Evolutionary conservation across 2,797 vertebrate genomes (phyloP), one percentile per base, ranked within the genome.

Genomic region (Xenops minutus): DNA sequence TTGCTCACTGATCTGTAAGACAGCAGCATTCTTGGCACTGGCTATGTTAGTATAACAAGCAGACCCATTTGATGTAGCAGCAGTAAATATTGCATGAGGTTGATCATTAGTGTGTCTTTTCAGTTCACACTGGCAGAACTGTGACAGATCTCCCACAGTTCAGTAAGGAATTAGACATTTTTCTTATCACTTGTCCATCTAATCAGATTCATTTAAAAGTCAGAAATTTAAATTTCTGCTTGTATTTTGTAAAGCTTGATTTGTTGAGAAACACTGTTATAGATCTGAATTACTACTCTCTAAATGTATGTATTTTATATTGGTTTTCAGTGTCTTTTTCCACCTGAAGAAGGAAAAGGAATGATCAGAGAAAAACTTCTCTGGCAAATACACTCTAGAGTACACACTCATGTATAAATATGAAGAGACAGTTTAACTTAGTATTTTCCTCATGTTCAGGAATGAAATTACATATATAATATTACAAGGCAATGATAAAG

Each of bases 31-130:
- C 68, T 94, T 88, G 73, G 88, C 23, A 34, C 51, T 93, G 49
- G 24, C 43, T 95, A 19, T 87, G 83, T 97, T 97, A 96, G 75
- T 87, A 75, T 95, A 96, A 95, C 84, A 95, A 96, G 88, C 80
- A 93, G 88, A 94, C 49, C 66, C 87, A 61, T 94, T 97, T 96
- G 95, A 96, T 85, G 92, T 64, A 96, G 80, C 67, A 92, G 84
- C 80, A 90, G 94, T 97, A 97, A 98, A 98, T 98, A 98, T 97
- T 98, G 71, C 88, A 97, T 97, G 89, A 98, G 89, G 61, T 64
- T 71, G 94, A 93, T 78, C 79, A 93, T 97, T 98, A 98, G 97
- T 93, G 95, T 81, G 80, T 66, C 81, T 97, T 97, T 96, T 96
- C 90, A 96, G 91, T 97, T 81, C 72, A 74, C 27, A 9, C 48